Evolutionary conservation across 1,140 invertebrate genomes (phyloP), one percentile per base, ranked within the genome.

Genomic region (Cherax destructor): DNA sequence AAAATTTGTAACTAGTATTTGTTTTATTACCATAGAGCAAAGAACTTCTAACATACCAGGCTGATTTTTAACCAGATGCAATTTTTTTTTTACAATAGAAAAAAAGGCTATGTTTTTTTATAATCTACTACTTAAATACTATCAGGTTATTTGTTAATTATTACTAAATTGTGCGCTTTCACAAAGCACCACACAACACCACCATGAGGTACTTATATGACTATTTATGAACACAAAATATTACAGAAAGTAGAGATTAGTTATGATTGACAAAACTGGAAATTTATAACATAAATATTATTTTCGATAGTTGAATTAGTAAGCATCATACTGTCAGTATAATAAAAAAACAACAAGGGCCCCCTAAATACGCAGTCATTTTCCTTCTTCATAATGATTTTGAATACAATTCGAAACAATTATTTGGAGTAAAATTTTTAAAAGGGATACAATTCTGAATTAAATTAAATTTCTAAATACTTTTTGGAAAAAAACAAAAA

Each of bases 171-270:
- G 83, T 85, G 83, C 83, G 74, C 69, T 85, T 52, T 65, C 83
- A 85, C 83, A 18, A 85, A 88, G 87, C 87, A 88, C 87, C 87
- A 88, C 87, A 83, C 80, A 88, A 88, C 87, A 83, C 49, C 41
- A 88, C 86, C 86, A 83, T 88, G 87, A 88, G 87, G 87, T 88
- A 88, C 87, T 56, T 88, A 81, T 88, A 30, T 81, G 87, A 88
- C 87, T 88, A 88, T 77, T 41, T 78, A 65, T 81, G 65, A 81
- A 81, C 87, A 80, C 65, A 81, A 65, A 47, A 61, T 50, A 30
- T 69, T 65, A 80, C 59, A 88, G 11, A 69, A 72, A 74, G 79
- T 49, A 74, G 16, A 56, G 10, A 59, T 78, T 30, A 30, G 56
- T 78, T 61, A 7, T 69, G 4, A 69, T 2, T 83, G 61, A 69